Evolutionary conservation across 2,797 vertebrate genomes (phyloP).

Genomic region (Linurgus olivaceus): DNA sequence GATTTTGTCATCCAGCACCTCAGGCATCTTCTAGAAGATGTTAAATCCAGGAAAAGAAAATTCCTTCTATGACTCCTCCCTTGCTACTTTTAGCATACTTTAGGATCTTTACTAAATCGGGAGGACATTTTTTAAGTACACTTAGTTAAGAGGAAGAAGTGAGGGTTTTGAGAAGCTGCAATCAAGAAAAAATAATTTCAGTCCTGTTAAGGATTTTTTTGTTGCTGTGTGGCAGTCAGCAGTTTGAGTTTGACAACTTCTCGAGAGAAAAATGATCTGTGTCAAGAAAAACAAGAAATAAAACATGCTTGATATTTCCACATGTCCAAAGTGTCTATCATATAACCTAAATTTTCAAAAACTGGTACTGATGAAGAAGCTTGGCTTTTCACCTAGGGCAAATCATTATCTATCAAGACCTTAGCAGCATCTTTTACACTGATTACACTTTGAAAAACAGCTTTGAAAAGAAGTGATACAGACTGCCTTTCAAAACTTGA

Average conservation of each 20-base stretch:
- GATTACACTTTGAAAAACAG: neutral
- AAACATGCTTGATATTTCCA: neutral
- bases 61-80: neutral
- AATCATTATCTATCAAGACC: neutral
- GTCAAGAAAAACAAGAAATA: neutral
- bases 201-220: neutral
- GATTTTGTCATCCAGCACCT: neutral
- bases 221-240: neutral
- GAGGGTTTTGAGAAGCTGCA: neutral
- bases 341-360: neutral
- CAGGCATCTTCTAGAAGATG: neutral
- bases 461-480: neutral
- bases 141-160: neutral
- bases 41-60: neutral
- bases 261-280: neutral
- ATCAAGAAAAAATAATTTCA: neutral
- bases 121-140: neutral
- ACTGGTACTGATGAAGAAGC: neutral
- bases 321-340: neutral
- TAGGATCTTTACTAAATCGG: neutral
- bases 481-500: neutral
- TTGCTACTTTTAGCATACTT: neutral
- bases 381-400: neutral
- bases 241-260: neutral
- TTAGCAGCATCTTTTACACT: neutral